These are phyloP conservation scores for Callaeas wilsoni DNA, from an alignment of 2,113 vertebrate genomes.

Conservation along the genomic window DNA sequence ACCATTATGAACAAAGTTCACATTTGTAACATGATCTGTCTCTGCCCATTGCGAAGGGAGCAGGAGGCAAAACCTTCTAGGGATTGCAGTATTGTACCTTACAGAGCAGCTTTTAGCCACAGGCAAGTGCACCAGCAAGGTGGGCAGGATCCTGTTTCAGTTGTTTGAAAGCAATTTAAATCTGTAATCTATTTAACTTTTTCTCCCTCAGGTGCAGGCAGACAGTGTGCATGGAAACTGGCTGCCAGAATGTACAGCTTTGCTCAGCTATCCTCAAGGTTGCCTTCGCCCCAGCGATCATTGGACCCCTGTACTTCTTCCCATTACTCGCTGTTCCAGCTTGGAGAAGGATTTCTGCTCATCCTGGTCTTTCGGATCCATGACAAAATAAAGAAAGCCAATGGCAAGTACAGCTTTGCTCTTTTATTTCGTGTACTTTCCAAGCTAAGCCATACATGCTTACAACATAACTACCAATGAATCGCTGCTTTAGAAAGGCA, in stretches of 20 bases:
- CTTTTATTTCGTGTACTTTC: background rate
- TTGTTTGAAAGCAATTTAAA: background rate
- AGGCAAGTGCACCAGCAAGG: background rate
- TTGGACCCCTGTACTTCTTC: conserved; percentile 81
- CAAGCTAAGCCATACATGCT: accelerated
- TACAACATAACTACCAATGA: accelerated
- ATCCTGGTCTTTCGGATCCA: conserved; percentile 70
- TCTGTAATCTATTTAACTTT: background rate
- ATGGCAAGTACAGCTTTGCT: background rate
- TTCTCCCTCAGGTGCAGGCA: conserved; percentile 65
- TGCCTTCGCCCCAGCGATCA: conserved; percentile 72
- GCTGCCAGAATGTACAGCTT: conserved; percentile 85
- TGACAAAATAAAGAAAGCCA: conserved; percentile 55
- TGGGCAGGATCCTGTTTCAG: background rate
- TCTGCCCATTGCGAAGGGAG: background rate
- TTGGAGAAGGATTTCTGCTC: conserved; percentile 76
- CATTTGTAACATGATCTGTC: no score
- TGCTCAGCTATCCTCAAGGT: conserved; percentile 79
- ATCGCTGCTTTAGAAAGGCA: background rate
- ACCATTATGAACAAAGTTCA: background rate
- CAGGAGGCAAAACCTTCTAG: background rate
- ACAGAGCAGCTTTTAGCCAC: background rate
- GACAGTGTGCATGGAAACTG: conserved; percentile 82
- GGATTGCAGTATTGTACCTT: background rate
- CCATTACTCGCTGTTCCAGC: conserved; percentile 79